Conservation (phyloP, 2,888 invertebrate species). For the Ramazzottius varieornatus region DNA sequence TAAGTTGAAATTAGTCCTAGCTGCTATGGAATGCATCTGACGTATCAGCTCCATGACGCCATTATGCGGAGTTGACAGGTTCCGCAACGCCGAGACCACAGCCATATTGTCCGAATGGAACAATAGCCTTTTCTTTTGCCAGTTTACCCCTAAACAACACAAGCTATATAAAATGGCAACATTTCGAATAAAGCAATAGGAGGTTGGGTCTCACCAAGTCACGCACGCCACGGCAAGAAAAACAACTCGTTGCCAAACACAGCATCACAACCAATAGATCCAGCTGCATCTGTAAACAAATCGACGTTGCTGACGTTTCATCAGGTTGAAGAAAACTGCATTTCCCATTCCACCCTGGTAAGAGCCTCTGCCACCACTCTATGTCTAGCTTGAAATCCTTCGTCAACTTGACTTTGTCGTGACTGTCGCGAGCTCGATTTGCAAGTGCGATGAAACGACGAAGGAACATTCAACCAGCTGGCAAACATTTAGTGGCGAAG, state of each 20-base stretch:
- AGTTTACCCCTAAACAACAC: neutral
- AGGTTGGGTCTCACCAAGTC: no score
- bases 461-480: slow-evolving; percentile 2
- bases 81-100: neutral
- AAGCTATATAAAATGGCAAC: neutral
- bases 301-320: neutral
- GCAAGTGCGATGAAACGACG: no score
- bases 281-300: neutral
- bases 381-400: neutral
- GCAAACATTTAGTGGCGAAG: slow-evolving; percentile 4
- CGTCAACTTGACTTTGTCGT: neutral
- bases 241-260: neutral
- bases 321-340: neutral
- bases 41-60: neutral
- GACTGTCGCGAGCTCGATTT: neutral
- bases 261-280: neutral
- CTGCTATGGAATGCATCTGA: neutral
- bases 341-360: slow-evolving; percentile 1
- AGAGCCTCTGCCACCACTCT: neutral
- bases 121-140: neutral
- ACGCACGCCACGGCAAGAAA: neutral
- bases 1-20: neutral
- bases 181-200: neutral
- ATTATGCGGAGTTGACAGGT: neutral
- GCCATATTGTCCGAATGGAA: neutral